Conservation (phyloP, 2,797 vertebrate species). For the Pristis pectinata region DNA sequence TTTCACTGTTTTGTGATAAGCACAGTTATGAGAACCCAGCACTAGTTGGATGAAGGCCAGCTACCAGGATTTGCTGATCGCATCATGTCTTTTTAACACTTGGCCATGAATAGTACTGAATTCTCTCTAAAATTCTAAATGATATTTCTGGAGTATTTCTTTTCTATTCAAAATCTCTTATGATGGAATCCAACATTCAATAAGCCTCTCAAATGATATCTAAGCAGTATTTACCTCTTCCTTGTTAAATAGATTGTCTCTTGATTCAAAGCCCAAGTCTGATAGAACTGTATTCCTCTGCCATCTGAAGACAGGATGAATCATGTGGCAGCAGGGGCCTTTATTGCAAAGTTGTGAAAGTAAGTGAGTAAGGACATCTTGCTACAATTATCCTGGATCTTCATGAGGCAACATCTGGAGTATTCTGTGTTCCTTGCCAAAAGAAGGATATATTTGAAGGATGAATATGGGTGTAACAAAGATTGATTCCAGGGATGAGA, state of each 20-base stretch:
- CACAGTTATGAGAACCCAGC: neutral
- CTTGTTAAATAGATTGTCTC: too few relatives aligned
- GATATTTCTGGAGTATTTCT: neutral
- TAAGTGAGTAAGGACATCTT: too few relatives aligned
- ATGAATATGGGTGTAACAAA: neutral
- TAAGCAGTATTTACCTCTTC: neutral
- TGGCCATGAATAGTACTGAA: neutral
- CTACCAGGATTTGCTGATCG: neutral
- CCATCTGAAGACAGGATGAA: too few relatives aligned
- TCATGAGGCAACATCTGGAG: too few relatives aligned
- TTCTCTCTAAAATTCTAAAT: neutral
- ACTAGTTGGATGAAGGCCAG: neutral
- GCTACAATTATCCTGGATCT: too few relatives aligned
- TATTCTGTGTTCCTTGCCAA: neutral
- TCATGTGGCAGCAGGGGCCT: too few relatives aligned
- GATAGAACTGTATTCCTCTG: too few relatives aligned
- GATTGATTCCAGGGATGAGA: neutral
- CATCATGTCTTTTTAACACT: neutral
- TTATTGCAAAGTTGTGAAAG: too few relatives aligned
- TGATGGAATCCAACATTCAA: neutral
- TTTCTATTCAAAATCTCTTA: neutral
- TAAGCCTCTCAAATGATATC: neutral
- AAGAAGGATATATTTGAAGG: neutral
- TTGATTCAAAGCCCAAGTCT: too few relatives aligned
- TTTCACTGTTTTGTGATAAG: neutral